These are phyloP conservation scores for Megalopta genalis DNA, from an alignment of 1,140 invertebrate species.

Conservation along the genomic window DNA sequence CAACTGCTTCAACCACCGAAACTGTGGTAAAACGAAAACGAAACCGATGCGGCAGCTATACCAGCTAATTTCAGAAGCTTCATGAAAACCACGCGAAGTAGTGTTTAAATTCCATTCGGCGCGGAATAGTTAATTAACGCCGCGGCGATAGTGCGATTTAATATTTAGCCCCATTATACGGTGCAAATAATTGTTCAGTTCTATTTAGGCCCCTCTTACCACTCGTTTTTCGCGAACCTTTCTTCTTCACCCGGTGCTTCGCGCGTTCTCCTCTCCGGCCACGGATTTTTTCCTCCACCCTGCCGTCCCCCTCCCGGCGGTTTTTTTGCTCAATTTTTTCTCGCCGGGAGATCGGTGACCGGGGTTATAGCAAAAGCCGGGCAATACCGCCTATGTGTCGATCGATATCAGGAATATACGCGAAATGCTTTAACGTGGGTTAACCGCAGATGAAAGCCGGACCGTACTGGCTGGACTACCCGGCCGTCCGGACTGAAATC, in stretches of 20 bases:
- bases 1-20: too few relatives aligned
- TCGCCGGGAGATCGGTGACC: neutral
- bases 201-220: neutral
- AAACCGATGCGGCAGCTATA: too few relatives aligned
- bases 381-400: conserved; percentile 21
- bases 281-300: too few relatives aligned
- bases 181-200: neutral
- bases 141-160: too few relatives aligned
- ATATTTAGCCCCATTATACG: too few relatives aligned
- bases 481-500: conserved; percentile 47
- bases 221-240: neutral
- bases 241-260: neutral
- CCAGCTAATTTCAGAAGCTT: too few relatives aligned
- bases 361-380: conserved; percentile 13
- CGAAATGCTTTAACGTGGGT: conserved; percentile 61
- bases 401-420: conserved; percentile 59
- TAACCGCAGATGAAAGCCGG: conserved; percentile 59
- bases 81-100: too few relatives aligned
- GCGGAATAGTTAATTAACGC: too few relatives aligned
- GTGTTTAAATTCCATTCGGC: too few relatives aligned
- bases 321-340: conserved; percentile 4
- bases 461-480: conserved; percentile 33
- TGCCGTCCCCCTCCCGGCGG: neutral
- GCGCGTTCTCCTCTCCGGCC: neutral
- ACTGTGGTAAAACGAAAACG: too few relatives aligned